A percentile compares a stretch with the other conserved stretches of the same genome.
Evolutionary conservation across 2,797 vertebrate species (phyloP).

Genomic region (Halcyon badia): DNA sequence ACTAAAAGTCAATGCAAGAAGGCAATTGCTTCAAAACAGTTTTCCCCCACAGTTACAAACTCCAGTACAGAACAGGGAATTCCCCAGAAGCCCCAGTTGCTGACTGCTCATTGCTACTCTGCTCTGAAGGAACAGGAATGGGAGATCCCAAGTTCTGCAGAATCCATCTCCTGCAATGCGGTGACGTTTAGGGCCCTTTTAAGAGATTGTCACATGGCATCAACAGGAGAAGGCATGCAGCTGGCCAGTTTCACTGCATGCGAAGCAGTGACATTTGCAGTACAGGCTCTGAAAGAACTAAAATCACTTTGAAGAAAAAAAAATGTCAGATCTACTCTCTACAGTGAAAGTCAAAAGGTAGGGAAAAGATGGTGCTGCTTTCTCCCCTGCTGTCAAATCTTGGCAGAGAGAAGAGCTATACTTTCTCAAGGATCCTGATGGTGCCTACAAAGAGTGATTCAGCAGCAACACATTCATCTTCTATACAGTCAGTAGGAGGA

Average conservation of each 20-base stretch:
- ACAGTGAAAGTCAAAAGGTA: background rate
- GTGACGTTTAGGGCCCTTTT: background rate
- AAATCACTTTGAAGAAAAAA: background rate
- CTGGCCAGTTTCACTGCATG: background rate
- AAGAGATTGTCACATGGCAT: background rate
- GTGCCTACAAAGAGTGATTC: conserved; percentile 29
- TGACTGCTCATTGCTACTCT: background rate
- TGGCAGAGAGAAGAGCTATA: background rate
- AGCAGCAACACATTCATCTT: conserved; percentile 2
- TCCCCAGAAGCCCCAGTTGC: background rate
- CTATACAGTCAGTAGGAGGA: conserved; percentile 38
- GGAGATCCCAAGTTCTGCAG: background rate
- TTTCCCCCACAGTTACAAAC: background rate
- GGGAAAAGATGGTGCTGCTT: background rate
- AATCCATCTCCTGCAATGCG: background rate
- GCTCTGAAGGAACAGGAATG: background rate
- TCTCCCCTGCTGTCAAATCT: background rate
- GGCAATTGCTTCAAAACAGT: background rate
- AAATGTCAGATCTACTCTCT: background rate
- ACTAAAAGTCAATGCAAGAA: background rate
- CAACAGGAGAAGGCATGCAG: background rate
- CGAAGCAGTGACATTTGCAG: background rate
- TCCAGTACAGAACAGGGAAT: background rate
- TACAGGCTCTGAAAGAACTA: background rate
- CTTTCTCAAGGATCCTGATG: background rate